phyloP scores from a whole-genome alignment of 1,140 invertebrate genomes.

The Lasioglossum albipes region DNA sequence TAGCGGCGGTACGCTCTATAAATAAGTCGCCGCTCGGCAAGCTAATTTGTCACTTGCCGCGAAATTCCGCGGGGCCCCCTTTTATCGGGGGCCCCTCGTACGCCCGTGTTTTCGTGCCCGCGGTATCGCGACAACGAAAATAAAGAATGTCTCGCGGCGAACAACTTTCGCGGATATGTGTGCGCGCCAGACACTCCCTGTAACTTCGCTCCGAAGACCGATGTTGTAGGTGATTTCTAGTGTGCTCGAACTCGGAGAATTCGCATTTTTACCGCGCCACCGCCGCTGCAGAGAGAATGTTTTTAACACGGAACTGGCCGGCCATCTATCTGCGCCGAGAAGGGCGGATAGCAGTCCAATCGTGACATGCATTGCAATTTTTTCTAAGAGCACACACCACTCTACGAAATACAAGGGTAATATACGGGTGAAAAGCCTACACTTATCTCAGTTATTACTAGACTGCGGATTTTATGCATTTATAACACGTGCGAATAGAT shows the following conservation, averaged over 20 bases:
- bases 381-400: too few species aligned
- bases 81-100: conserved; percentile 21
- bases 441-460: too few species aligned
- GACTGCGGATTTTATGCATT: too few species aligned
- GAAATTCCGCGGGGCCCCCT: conserved; percentile 34
- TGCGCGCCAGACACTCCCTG: not conserved
- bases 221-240: conserved; percentile 18
- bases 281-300: not conserved
- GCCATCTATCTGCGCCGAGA: too few species aligned
- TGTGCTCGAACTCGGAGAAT: not conserved
- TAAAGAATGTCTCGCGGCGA: conserved; percentile 31
- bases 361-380: too few species aligned
- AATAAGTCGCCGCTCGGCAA: conserved; percentile 17
- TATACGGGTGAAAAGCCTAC: too few species aligned
- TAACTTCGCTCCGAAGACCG: not conserved
- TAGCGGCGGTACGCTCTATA: conserved; percentile 42
- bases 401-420: too few species aligned
- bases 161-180: conserved; percentile 24
- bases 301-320: too few species aligned
- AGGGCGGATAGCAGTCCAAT: too few species aligned
- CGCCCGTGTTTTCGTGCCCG: conserved; percentile 37
- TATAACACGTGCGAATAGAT: too few species aligned
- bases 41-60: conserved; percentile 47
- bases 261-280: not conserved
- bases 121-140: conserved; percentile 39